These are phyloP conservation scores for Aporophyla nigra DNA, from an alignment of 2,888 invertebrate genomes.

Conservation along the genomic window DNA sequence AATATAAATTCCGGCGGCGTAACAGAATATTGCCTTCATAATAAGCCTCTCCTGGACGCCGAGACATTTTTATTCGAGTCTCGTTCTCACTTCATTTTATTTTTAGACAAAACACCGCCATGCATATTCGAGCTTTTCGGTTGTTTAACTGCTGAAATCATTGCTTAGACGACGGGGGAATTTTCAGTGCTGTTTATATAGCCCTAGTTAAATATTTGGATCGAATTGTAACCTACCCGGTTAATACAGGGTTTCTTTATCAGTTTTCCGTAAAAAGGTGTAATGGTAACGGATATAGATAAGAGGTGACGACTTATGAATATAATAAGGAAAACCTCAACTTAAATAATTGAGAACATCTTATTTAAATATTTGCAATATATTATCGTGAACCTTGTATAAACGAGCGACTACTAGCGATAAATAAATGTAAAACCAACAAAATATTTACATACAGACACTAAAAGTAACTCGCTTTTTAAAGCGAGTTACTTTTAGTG, in stretches of 20 bases:
- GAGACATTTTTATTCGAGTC: constrained; percentile 78
- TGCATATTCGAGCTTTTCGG: constrained; percentile 75
- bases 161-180: constrained; percentile 65
- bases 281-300: neutral
- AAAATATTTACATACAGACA: neutral
- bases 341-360: constrained; percentile 1
- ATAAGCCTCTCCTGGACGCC: constrained; percentile 78
- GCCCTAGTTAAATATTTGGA: constrained; percentile 47
- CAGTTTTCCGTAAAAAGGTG: neutral
- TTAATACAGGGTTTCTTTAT: constrained; percentile 8
- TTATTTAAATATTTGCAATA: constrained; percentile 13
- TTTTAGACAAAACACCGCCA: constrained; percentile 80
- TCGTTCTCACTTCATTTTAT: constrained; percentile 82
- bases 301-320: constrained; percentile 2
- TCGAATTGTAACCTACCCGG: constrained; percentile 29
- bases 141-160: constrained; percentile 71
- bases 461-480: no score
- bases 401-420: neutral
- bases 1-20: constrained; percentile 83
- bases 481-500: no score
- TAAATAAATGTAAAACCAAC: neutral
- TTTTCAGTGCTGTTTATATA: constrained; percentile 48
- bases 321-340: constrained; percentile 6
- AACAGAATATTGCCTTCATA: constrained; percentile 84
- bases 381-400: neutral